phyloP scores from a whole-genome alignment of 2,888 invertebrate species.

The Drosophila paucipuncta region DNA sequence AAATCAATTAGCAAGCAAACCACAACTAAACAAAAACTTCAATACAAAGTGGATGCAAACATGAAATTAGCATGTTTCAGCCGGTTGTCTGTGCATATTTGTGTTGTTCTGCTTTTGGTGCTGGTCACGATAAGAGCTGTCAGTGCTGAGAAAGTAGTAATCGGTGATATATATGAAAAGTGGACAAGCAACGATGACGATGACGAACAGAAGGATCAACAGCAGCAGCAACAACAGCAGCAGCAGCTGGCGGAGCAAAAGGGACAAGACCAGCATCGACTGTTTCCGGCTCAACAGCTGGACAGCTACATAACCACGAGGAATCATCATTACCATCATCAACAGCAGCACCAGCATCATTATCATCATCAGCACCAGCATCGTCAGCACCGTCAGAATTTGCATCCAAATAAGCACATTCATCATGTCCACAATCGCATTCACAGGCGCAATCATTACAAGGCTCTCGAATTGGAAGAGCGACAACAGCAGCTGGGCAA shows the following conservation, averaged over 20 bases:
- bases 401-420: constrained; percentile 29
- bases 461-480: constrained; percentile 53
- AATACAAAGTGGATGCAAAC: constrained; percentile 47
- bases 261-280: constrained; percentile 18
- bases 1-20: constrained; percentile 9
- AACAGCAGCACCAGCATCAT: constrained; percentile 31
- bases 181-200: constrained; percentile 28
- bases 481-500: constrained; percentile 71
- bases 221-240: constrained; percentile 13
- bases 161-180: constrained; percentile 70
- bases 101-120: constrained; percentile 38
- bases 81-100: constrained; percentile 56
- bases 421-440: constrained; percentile 20
- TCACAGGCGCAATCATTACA: constrained; percentile 60
- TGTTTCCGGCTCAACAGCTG: constrained; percentile 26
- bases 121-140: constrained; percentile 26
- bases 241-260: constrained; percentile 12
- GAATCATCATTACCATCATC: constrained; percentile 15
- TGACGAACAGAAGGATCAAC: constrained; percentile 5
- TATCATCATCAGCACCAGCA: constrained; percentile 22
- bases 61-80: constrained; percentile 63
- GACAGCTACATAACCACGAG: constrained; percentile 24
- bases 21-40: constrained; percentile 16
- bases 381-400: constrained; percentile 23
- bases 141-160: constrained; percentile 59